Evolutionary conservation across 2,113 vertebrate genomes (phyloP).

Genomic region (Acinonyx jubatus): DNA sequence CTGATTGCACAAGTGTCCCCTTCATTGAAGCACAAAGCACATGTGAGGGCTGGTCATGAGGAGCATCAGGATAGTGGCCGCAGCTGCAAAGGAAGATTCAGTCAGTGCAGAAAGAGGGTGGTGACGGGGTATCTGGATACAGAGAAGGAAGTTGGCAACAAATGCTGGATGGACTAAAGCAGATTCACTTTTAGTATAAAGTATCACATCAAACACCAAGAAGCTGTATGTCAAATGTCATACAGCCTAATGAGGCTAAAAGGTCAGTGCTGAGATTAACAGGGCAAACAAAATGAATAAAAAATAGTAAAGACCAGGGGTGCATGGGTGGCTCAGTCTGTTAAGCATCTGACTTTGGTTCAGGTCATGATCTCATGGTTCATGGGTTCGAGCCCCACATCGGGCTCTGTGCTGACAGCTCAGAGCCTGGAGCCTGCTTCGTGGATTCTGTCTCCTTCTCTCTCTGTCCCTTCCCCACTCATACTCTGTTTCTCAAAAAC

Average conservation of each 20-base stretch:
- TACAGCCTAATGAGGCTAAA: background rate
- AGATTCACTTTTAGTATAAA: background rate
- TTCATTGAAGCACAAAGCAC: slow-evolving; percentile 44
- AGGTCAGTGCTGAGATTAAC: background rate
- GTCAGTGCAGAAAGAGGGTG: background rate
- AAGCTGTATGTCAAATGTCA: background rate
- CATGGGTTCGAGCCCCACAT: too few relatives aligned
- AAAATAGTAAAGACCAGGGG: background rate
- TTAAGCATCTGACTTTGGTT: too few relatives aligned
- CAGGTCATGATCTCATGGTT: too few relatives aligned
- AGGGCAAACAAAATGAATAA: background rate
- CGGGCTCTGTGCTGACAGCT: too few relatives aligned
- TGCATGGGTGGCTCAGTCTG: too few relatives aligned
- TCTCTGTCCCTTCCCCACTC: too few relatives aligned
- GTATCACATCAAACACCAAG: background rate
- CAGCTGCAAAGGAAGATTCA: background rate
- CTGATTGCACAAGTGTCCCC: slow-evolving; percentile 1
- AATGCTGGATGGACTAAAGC: background rate
- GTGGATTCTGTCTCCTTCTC: too few relatives aligned
- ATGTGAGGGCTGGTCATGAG: background rate
- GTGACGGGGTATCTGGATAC: background rate
- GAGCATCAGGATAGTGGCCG: background rate
- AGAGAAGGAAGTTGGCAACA: background rate
- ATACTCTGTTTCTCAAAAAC: too few relatives aligned
- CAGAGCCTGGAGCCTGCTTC: too few relatives aligned